Conservation (phyloP, 2,797 vertebrate species). For the Galagoides demidoff region DNA sequence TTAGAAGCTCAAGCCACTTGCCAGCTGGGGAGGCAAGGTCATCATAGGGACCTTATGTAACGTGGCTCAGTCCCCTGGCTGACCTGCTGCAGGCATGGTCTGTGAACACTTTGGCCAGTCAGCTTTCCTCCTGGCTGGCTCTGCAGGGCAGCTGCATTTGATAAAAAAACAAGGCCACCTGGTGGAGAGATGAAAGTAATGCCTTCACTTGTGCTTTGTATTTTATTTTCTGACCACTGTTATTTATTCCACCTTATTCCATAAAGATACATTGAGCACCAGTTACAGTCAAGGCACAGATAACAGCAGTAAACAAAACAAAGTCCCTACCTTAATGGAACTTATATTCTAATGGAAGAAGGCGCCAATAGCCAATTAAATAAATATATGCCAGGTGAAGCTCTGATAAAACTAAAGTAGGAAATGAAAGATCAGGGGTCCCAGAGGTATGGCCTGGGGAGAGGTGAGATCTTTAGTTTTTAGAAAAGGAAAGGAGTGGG, state of each 20-base stretch:
- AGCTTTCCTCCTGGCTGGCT: background rate
- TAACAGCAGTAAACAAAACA: background rate
- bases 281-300: background rate
- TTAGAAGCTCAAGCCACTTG: background rate
- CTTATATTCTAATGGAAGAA: background rate
- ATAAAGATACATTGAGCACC: background rate
- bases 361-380: background rate
- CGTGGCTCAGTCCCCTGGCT: background rate
- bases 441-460: accelerated
- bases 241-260: background rate
- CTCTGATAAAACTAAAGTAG: background rate
- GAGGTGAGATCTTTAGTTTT: background rate
- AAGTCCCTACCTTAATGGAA: background rate
- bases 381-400: background rate
- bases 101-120: background rate
- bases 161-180: slow-evolving; percentile 38
- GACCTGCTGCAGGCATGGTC: background rate
- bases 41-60: background rate
- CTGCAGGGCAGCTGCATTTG: background rate
- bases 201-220: slow-evolving; percentile 9
- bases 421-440: background rate
- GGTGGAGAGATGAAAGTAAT: slow-evolving; percentile 8
- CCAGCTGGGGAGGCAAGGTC: background rate
- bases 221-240: slow-evolving; percentile 19
- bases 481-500: background rate